Conservation (phyloP, 2,888 invertebrate species). For the Brachynemurus nebulosus region DNA sequence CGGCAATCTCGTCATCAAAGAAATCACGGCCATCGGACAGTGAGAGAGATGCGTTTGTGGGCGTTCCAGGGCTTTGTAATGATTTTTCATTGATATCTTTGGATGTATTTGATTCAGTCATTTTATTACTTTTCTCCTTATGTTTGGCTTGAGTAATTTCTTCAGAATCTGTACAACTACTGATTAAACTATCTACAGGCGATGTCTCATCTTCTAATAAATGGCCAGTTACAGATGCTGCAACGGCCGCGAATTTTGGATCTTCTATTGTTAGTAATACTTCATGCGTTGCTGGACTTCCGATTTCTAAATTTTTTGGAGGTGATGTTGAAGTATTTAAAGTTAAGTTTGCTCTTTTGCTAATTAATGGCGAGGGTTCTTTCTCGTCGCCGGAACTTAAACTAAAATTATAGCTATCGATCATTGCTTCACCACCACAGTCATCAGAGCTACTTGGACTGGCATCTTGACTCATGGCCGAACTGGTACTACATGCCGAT, state of each 20-base stretch:
- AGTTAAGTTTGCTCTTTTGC: constrained; percentile 8
- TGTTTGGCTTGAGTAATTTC: constrained; percentile 36
- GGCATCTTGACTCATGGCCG: neutral
- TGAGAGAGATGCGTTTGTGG: constrained; percentile 65
- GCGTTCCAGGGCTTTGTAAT: constrained; percentile 47
- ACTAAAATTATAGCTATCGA: constrained; percentile 40
- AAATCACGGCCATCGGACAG: constrained; percentile 69
- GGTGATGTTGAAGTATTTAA: constrained; percentile 14
- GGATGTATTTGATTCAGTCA: constrained; percentile 32
- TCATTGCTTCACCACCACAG: constrained; percentile 51
- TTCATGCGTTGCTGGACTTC: constrained; percentile 30
- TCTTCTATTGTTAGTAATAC: constrained; percentile 54
- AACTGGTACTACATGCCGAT: constrained; percentile 2
- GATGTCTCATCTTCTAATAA: constrained; percentile 72
- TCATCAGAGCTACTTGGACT: constrained; percentile 37
- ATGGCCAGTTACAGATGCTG: constrained; percentile 50
- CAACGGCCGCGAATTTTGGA: constrained; percentile 59
- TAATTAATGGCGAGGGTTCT: constrained; percentile 15
- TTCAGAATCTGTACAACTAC: constrained; percentile 48
- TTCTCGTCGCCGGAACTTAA: constrained; percentile 39
- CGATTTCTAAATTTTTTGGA: too few relatives aligned
- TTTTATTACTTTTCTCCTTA: constrained; percentile 22
- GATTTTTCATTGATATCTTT: constrained; percentile 32
- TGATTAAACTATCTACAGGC: constrained; percentile 65
- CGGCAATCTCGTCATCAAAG: constrained; percentile 82